phyloP scores from a whole-genome alignment of 2,113 vertebrate species.

The Bungarus multicinctus region DNA sequence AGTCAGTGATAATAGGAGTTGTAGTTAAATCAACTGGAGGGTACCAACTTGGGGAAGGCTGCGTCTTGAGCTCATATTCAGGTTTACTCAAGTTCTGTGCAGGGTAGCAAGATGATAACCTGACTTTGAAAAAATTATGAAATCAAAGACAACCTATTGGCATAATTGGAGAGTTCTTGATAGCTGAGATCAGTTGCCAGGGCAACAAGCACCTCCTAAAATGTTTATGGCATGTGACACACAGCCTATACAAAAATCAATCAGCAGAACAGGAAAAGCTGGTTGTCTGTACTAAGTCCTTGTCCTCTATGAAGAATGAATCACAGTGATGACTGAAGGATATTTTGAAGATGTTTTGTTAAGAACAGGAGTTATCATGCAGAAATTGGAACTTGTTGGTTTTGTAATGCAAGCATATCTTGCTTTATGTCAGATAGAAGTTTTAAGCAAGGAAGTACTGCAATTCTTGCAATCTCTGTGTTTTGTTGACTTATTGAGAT shows the following conservation, averaged over 20 bases:
- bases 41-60: no score
- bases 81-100: background rate
- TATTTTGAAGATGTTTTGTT: background rate
- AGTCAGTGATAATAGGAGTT: background rate
- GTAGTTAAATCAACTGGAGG: background rate
- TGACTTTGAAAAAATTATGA: background rate
- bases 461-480: background rate
- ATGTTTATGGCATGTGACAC: background rate
- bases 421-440: background rate
- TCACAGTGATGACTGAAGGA: background rate
- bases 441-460: background rate
- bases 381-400: background rate
- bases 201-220: background rate
- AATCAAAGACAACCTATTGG: no score
- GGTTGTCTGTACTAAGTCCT: background rate
- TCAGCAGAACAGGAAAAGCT: constrained; percentile 2
- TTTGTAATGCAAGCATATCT: background rate
- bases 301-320: background rate
- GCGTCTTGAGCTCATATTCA: background rate
- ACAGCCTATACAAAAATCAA: background rate
- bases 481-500: background rate
- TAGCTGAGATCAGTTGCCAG: background rate
- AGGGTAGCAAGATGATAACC: no score
- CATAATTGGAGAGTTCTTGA: background rate
- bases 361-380: background rate